phyloP scores from a whole-genome alignment of 2,113 vertebrate genomes.

The Xiphophorus maculatus region DNA sequence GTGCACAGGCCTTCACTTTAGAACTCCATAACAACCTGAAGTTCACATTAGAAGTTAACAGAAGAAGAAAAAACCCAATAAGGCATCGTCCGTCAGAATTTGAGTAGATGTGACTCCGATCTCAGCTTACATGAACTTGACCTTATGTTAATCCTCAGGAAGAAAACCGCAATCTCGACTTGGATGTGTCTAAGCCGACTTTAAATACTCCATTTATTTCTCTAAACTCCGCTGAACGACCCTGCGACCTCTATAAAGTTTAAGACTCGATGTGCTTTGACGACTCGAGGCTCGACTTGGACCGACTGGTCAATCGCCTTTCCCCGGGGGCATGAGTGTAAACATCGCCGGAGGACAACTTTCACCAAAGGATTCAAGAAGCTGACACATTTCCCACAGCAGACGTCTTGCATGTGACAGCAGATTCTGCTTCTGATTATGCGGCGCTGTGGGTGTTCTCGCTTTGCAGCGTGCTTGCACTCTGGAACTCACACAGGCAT shows the following conservation, averaged over 20 bases:
- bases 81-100: background rate
- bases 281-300: background rate
- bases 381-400: conserved; percentile 20
- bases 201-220: background rate
- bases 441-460: conserved; percentile 35
- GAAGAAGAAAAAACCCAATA: background rate
- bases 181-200: background rate
- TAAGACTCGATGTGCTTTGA: background rate
- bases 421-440: conserved; percentile 47
- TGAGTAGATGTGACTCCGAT: background rate
- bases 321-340: background rate
- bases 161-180: background rate
- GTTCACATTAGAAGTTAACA: background rate
- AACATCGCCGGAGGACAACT: background rate
- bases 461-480: conserved; percentile 2
- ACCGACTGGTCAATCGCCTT: background rate
- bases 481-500: conserved; percentile 88
- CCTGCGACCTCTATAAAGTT: background rate
- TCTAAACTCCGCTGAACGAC: background rate
- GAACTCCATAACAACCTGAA: background rate
- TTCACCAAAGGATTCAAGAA: background rate
- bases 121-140: background rate
- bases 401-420: conserved; percentile 3
- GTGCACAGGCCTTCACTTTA: no score
- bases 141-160: background rate